phyloP scores from a whole-genome alignment of 2,797 vertebrate genomes.

The Florisuga fusca region DNA sequence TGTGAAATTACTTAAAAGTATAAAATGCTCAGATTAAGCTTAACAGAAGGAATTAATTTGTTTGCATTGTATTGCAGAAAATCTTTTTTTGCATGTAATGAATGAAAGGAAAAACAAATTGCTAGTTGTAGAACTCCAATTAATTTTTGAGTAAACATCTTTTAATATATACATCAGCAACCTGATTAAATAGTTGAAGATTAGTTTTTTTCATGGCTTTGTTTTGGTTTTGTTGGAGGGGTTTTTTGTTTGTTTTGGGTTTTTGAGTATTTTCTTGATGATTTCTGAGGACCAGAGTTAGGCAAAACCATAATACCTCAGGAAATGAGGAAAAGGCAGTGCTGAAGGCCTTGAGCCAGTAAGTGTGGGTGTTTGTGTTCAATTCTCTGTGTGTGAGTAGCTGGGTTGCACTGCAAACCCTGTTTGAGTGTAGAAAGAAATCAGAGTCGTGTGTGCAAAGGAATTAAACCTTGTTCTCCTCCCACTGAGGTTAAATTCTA shows the following conservation, averaged over 20 bases:
- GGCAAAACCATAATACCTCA: not conserved
- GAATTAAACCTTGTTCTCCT: slow-evolving; percentile 8
- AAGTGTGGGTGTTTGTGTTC: not conserved
- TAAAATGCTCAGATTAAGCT: not conserved
- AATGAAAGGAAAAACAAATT: not conserved
- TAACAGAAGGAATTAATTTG: not conserved
- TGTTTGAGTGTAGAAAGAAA: not conserved
- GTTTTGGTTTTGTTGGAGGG: not conserved
- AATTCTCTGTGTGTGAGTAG: not conserved
- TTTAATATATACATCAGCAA: not conserved
- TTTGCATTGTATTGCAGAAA: not conserved
- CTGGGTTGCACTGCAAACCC: not conserved
- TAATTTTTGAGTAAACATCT: not conserved
- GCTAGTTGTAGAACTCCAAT: not conserved
- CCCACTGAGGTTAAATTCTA: not conserved
- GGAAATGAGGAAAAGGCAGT: not conserved
- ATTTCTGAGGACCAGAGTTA: not conserved
- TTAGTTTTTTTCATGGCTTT: not conserved
- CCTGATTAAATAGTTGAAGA: not conserved
- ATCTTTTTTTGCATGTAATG: not conserved
- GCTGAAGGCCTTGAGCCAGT: not conserved
- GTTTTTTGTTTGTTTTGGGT: no score
- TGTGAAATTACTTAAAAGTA: not conserved
- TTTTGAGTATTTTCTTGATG: not conserved
- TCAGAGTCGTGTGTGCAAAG: not conserved